Conservation (phyloP, 2,113 vertebrate genomes). For the Carettochelys insculpta region DNA sequence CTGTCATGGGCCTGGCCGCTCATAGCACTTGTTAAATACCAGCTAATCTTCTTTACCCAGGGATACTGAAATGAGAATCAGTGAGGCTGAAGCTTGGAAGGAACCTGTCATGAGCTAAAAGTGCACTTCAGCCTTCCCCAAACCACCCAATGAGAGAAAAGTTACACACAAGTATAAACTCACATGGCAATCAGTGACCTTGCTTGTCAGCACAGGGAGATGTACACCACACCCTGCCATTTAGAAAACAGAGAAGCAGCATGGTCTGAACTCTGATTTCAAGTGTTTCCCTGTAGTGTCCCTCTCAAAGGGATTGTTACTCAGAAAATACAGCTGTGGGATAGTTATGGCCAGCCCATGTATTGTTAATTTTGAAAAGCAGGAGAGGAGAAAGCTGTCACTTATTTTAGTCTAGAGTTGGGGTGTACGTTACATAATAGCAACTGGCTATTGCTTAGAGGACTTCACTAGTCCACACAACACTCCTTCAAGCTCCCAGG, state of each 20-base stretch:
- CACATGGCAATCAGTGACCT: not conserved
- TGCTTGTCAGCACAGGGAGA: not conserved
- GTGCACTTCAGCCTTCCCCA: not conserved
- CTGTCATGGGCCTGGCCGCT: not conserved
- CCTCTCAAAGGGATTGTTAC: not conserved
- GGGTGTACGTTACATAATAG: not conserved
- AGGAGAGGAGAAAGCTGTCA: not conserved
- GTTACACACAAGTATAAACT: not conserved
- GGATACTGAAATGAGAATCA: not conserved
- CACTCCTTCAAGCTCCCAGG: not conserved
- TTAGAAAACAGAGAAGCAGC: not conserved
- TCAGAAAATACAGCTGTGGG: not conserved
- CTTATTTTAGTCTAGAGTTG: not conserved
- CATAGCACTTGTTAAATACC: not conserved
- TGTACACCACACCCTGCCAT: not conserved
- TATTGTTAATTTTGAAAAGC: not conserved
- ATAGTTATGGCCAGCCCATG: too few relatives aligned
- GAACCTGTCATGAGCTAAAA: not conserved
- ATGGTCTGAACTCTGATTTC: not conserved
- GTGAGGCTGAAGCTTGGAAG: not conserved
- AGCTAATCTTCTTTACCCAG: not conserved
- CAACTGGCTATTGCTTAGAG: not conserved
- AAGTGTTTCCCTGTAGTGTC: not conserved
- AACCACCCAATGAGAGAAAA: not conserved
- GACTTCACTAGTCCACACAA: not conserved